Percentiles rank a stretch among this genome's conserved stretches.
Conservation (phyloP, 2,888 invertebrate species). For the Erannis defoliaria region DNA sequence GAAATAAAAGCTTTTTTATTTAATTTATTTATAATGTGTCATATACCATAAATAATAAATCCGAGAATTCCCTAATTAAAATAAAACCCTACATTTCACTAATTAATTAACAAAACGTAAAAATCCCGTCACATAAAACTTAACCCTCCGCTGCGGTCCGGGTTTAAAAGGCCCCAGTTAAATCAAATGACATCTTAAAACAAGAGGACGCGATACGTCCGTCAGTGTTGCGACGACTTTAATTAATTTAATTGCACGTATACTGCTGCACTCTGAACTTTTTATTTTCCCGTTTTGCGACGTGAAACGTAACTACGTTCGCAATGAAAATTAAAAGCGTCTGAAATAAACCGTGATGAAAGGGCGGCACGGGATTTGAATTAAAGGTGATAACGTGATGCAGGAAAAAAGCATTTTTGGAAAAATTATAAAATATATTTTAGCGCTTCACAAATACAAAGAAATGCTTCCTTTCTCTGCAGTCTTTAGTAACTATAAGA, state of each 20-base stretch:
- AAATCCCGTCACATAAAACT: constrained; percentile 37
- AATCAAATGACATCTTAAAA: constrained; percentile 61
- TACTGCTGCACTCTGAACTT: constrained; percentile 41
- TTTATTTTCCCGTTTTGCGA: constrained; percentile 45
- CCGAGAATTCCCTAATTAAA: not conserved
- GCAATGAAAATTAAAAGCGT: constrained; percentile 51
- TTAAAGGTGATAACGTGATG: constrained; percentile 14
- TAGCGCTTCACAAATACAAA: too few species aligned
- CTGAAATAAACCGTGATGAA: constrained; percentile 33
- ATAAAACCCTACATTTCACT: constrained; percentile 4
- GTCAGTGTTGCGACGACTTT: constrained; percentile 58
- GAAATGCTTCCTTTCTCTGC: too few species aligned
- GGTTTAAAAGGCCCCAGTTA: constrained; percentile 55
- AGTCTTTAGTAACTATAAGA: too few species aligned
- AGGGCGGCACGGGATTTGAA: constrained; percentile 17
- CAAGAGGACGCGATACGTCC: constrained; percentile 57
- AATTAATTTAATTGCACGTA: constrained; percentile 68
- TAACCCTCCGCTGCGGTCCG: constrained; percentile 42
- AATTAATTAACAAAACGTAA: constrained; percentile 48
- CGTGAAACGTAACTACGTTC: constrained; percentile 39
- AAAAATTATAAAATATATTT: not conserved
- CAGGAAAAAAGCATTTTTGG: not conserved
- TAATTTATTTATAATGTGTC: too few species aligned
- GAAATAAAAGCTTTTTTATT: too few species aligned
- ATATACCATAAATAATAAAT: too few species aligned